Conservation (phyloP, 2,888 invertebrate species). For the Hirtodrosophila histrioides region DNA sequence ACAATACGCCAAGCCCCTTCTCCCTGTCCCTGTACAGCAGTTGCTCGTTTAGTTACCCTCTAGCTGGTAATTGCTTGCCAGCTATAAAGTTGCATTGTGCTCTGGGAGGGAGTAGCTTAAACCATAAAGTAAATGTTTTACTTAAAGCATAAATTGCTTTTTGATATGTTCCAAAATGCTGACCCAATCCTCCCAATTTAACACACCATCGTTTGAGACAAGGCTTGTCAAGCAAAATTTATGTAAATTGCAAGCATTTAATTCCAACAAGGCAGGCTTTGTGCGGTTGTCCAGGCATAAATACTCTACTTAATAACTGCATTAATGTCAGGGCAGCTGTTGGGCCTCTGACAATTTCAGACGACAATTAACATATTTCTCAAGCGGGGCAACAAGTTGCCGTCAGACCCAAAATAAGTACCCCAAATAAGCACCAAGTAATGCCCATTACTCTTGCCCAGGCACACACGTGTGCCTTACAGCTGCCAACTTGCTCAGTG, state of each 20-base stretch:
- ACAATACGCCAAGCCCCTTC: slow-evolving; percentile 44
- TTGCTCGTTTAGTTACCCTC: slow-evolving; percentile 12
- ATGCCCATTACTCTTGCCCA: slow-evolving; percentile 49
- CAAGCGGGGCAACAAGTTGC: slow-evolving; percentile 65
- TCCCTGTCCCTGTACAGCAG: not conserved
- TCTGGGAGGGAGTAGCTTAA: slow-evolving; percentile 13
- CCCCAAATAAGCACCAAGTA: slow-evolving; percentile 36
- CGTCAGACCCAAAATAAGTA: slow-evolving; percentile 47
- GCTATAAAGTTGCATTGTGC: slow-evolving; percentile 65
- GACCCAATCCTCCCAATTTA: not conserved
- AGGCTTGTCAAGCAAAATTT: slow-evolving; percentile 32
- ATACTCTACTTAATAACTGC: slow-evolving; percentile 60
- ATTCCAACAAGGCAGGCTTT: slow-evolving; percentile 21
- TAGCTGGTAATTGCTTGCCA: slow-evolving; percentile 64
- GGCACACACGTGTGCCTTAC: slow-evolving; percentile 22
- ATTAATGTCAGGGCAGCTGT: slow-evolving; percentile 45
- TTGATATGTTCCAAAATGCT: slow-evolving; percentile 48
- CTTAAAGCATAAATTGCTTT: slow-evolving; percentile 68
- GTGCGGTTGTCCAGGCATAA: slow-evolving; percentile 49
- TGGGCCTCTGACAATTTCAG: slow-evolving; percentile 50
- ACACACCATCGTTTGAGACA: not conserved
- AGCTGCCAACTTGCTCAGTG: slow-evolving; percentile 22
- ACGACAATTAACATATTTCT: slow-evolving; percentile 71
- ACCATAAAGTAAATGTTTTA: slow-evolving; percentile 69
- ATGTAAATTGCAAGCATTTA: slow-evolving; percentile 63